These are phyloP conservation scores for Drosophila serrata DNA, from an alignment of 1,140 invertebrate genomes.

Conservation along the genomic window DNA sequence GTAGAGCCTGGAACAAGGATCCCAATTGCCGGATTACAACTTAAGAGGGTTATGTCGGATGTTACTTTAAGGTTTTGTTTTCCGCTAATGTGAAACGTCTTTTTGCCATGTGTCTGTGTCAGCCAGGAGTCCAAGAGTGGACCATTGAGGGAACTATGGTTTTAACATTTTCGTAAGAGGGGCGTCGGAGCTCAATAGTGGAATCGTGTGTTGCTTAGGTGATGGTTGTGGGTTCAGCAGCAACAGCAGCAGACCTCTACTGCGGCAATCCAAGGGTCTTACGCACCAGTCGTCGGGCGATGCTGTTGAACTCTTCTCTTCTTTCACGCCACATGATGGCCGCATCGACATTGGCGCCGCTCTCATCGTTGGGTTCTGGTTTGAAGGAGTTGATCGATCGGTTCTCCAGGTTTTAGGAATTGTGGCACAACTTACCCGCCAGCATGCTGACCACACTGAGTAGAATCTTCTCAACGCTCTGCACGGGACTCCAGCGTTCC, in stretches of 20 bases:
- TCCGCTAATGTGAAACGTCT: slow-evolving; percentile 32
- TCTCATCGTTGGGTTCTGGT: slow-evolving; percentile 99
- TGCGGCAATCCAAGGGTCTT: slow-evolving; percentile 93
- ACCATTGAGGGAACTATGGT: background rate
- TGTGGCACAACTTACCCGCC: slow-evolving; percentile 88
- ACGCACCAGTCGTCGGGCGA: slow-evolving; percentile 95
- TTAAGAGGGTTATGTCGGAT: slow-evolving; percentile 19
- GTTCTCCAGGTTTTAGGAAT: background rate
- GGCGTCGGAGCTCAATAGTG: background rate
- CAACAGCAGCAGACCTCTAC: slow-evolving; percentile 38
- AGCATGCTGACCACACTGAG: slow-evolving; percentile 99
- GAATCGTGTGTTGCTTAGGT: slow-evolving; percentile 27
- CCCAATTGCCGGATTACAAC: slow-evolving; percentile 1
- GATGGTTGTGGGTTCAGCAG: background rate
- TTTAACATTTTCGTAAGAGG: background rate
- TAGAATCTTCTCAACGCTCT: slow-evolving; percentile 99
- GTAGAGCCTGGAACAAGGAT: background rate
- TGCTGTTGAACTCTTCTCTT: slow-evolving; percentile 96
- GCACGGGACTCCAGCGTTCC: slow-evolving; percentile 98
- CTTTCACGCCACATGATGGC: slow-evolving; percentile 99
- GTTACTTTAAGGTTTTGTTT: slow-evolving; percentile 29
- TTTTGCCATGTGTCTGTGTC: background rate
- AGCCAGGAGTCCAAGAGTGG: background rate
- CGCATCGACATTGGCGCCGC: slow-evolving; percentile 99
- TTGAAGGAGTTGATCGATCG: slow-evolving; percentile 16